These are phyloP conservation scores for Sycophila sp. DNA, from an alignment of 1,140 invertebrate genomes.

Conservation along the genomic window DNA sequence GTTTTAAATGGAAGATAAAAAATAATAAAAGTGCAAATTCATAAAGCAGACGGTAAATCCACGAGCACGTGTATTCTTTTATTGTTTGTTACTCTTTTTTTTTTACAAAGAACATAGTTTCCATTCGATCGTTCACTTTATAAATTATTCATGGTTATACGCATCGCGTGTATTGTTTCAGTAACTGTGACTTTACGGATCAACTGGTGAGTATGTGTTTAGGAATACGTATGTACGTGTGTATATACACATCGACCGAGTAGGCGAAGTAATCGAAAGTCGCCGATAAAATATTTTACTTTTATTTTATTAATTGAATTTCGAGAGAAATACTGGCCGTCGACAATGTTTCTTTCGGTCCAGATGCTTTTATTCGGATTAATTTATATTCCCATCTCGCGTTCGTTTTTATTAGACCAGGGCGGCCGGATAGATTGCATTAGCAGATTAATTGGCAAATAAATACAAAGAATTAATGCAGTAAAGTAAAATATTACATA, in stretches of 20 bases:
- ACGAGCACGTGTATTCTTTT: background rate
- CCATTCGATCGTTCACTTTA: slow-evolving; percentile 1
- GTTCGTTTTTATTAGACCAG: too few relatives aligned
- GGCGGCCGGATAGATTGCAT: too few relatives aligned
- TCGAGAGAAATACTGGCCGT: too few relatives aligned
- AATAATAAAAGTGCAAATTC: background rate
- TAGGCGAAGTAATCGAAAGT: background rate
- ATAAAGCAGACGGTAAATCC: background rate
- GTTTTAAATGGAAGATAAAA: background rate
- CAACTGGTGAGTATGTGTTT: background rate
- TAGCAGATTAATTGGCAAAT: too few relatives aligned
- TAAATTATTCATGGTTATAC: slow-evolving; percentile 33
- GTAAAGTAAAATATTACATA: too few relatives aligned
- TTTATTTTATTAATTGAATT: too few relatives aligned
- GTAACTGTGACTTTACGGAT: slow-evolving; percentile 7
- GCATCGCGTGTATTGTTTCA: background rate
- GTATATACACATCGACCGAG: background rate
- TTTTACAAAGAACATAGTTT: background rate
- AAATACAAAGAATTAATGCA: too few relatives aligned
- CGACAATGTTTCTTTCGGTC: too few relatives aligned
- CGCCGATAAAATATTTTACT: too few relatives aligned
- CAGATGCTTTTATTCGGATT: too few relatives aligned
- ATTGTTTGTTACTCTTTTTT: background rate
- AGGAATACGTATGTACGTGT: background rate
- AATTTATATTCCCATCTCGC: too few relatives aligned